These are phyloP conservation scores for Chaenodraco wilsoni DNA, from an alignment of 2,797 vertebrate species.

Conservation along the genomic window DNA sequence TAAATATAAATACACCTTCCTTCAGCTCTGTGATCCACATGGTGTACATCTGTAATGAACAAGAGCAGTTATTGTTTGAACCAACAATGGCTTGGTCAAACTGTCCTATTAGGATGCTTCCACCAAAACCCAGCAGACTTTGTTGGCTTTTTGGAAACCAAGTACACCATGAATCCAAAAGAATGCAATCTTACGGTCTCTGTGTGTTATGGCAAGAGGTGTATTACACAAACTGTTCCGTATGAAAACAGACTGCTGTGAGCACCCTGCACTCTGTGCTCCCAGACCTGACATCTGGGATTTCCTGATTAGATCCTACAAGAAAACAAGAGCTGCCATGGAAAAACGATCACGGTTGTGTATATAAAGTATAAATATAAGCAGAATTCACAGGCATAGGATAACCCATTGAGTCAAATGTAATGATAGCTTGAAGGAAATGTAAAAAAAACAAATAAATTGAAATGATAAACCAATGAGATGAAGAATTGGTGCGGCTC, in stretches of 20 bases:
- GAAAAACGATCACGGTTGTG: neutral
- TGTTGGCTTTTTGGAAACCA: too few relatives aligned
- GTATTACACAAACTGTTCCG: neutral
- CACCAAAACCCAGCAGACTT: too few relatives aligned
- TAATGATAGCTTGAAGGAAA: neutral
- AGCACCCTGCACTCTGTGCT: neutral
- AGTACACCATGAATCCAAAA: too few relatives aligned
- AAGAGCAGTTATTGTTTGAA: neutral
- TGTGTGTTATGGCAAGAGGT: neutral
- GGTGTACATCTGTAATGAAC: neutral
- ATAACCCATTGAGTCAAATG: neutral
- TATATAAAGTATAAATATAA: neutral
- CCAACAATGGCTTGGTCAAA: neutral
- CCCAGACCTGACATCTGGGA: neutral
- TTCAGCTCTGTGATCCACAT: neutral
- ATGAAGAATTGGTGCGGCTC: neutral
- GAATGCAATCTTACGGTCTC: too few relatives aligned
- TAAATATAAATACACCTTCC: neutral
- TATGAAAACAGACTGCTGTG: neutral
- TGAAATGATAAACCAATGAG: constrained; percentile 10
- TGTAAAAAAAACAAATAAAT: neutral
- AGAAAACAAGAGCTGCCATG: constrained; percentile 10
- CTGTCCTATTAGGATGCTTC: too few relatives aligned
- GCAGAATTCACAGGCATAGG: neutral
- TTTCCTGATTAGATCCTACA: neutral